These are phyloP conservation scores for Lepisosteus osseus DNA, from an alignment of 2,113 vertebrate species.

Conservation along the genomic window DNA sequence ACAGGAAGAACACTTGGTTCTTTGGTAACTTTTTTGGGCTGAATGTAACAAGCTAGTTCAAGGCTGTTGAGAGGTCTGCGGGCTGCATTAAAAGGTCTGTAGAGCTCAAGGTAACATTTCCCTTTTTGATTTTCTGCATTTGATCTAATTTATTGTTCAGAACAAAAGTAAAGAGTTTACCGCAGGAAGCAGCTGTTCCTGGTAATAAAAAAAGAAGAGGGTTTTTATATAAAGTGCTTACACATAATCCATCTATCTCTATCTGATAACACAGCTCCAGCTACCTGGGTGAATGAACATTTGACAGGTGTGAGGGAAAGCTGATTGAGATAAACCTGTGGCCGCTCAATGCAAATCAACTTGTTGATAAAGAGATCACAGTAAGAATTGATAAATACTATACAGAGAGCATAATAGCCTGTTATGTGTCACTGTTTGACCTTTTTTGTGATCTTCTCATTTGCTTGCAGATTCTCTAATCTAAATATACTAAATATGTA, in stretches of 20 bases:
- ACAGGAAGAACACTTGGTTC: conserved; percentile 58
- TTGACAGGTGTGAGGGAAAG: conserved; percentile 83
- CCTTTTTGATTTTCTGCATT: conserved; percentile 64
- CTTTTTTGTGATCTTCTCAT: conserved; percentile 73
- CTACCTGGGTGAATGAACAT: conserved; percentile 75
- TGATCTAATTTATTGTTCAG: conserved; percentile 71
- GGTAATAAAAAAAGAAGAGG: conserved; percentile 61
- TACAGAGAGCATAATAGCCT: conserved; percentile 64
- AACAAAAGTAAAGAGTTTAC: conserved; percentile 70
- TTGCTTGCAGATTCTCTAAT: conserved; percentile 23
- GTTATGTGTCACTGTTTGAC: conserved; percentile 77
- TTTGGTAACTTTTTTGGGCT: conserved; percentile 45
- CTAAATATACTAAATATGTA: not conserved
- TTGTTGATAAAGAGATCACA: conserved; percentile 74
- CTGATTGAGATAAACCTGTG: conserved; percentile 81
- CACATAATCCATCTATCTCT: conserved; percentile 76
- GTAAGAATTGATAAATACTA: conserved; percentile 78
- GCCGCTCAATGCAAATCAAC: conserved; percentile 81
- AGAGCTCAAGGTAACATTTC: conserved; percentile 62
- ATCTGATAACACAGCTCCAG: conserved; percentile 75
- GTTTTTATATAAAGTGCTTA: conserved; percentile 55
- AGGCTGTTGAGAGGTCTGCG: conserved; percentile 58
- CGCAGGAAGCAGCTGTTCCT: conserved; percentile 76
- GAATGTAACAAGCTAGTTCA: conserved; percentile 53
- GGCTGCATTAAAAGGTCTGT: conserved; percentile 53